Percentiles rank a stretch among this genome's conserved stretches.
Evolutionary conservation across 2,888 invertebrate genomes (phyloP).

Genomic region (Esperia sulphurella): DNA sequence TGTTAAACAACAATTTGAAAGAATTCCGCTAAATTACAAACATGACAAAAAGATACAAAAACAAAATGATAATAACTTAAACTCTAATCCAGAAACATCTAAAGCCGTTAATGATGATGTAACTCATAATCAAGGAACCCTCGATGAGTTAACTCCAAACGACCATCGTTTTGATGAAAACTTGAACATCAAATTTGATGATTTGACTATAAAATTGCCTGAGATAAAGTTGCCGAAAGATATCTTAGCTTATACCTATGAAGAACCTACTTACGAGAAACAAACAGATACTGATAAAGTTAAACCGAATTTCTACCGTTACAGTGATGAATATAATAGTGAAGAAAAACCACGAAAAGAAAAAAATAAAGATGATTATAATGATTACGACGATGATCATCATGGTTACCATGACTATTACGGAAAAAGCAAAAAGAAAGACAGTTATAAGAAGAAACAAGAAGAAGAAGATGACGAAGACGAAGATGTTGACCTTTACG

Average conservation of each 20-base stretch:
- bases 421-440: constrained; percentile 24
- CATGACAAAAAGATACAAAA: constrained; percentile 38
- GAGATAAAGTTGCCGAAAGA: constrained; percentile 72
- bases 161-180: constrained; percentile 53
- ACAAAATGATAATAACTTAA: constrained; percentile 17
- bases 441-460: constrained; percentile 32
- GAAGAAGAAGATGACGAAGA: constrained; percentile 31
- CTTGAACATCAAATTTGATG: constrained; percentile 61
- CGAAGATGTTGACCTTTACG: constrained; percentile 58
- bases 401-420: constrained; percentile 26
- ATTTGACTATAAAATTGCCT: constrained; percentile 61
- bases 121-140: constrained; percentile 28
- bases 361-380: constrained; percentile 16
- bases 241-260: constrained; percentile 52
- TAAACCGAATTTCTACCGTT: constrained; percentile 32
- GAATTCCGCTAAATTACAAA: constrained; percentile 66
- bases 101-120: constrained; percentile 21
- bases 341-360: constrained; percentile 12
- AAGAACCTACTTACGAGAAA: constrained; percentile 32
- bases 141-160: constrained; percentile 40
- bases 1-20: constrained; percentile 68
- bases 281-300: constrained; percentile 26
- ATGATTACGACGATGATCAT: constrained; percentile 25
- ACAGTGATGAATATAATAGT: constrained; percentile 25
- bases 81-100: constrained; percentile 12